These are phyloP conservation scores for Pachyrhynchus sulphureomaculatus DNA, from an alignment of 1,140 invertebrate genomes.

Conservation along the genomic window DNA sequence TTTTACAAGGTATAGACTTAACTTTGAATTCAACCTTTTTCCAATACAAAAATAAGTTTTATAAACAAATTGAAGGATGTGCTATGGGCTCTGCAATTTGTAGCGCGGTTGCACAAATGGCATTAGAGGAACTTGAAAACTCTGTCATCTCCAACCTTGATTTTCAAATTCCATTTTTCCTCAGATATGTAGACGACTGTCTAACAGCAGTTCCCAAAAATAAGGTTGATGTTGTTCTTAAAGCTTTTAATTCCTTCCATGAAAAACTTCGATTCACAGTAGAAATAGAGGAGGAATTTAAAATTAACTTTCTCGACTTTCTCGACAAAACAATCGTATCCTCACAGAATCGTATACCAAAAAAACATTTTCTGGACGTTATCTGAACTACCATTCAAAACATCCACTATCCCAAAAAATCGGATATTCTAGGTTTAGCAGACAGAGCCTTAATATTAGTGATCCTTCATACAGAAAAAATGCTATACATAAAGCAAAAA, in stretches of 20 bases:
- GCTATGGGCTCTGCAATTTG: constrained; percentile 20
- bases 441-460: too few relatives aligned
- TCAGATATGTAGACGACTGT: not conserved
- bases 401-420: too few relatives aligned
- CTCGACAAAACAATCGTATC: too few relatives aligned
- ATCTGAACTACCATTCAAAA: too few relatives aligned
- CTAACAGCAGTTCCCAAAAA: not conserved
- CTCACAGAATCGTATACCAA: too few relatives aligned
- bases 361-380: too few relatives aligned
- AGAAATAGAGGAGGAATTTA: too few relatives aligned
- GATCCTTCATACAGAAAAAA: too few relatives aligned
- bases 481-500: too few relatives aligned
- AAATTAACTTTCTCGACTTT: too few relatives aligned
- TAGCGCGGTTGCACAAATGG: constrained; percentile 4
- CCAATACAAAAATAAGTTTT: constrained; percentile 2
- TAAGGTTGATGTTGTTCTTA: not conserved
- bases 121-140: constrained; percentile 8
- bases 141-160: not conserved
- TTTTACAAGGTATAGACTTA: too few relatives aligned
- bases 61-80: constrained; percentile 10
- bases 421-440: too few relatives aligned
- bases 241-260: constrained; percentile 2
- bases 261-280: constrained; percentile 1
- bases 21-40: constrained; percentile 12
- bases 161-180: constrained; percentile 2